Evolutionary conservation across 2,797 vertebrate genomes (phyloP).

Genomic region (Trematomus bernacchii): DNA sequence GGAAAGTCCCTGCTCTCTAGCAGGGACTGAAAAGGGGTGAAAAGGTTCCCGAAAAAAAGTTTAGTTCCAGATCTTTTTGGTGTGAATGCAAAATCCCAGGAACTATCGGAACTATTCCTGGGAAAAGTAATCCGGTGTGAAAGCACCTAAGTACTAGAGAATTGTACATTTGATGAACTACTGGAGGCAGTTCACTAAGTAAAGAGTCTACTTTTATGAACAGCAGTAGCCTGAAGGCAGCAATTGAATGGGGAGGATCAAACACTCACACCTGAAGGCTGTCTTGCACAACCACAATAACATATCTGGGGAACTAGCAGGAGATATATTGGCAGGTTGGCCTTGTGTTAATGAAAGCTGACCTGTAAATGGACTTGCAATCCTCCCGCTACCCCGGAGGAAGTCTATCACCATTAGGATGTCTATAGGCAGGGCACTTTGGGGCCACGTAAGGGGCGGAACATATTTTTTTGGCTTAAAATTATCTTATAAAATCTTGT

Average conservation of each 20-base stretch:
- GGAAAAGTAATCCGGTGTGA: too few relatives aligned
- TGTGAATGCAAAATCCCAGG: too few relatives aligned
- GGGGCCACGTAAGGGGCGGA: too few relatives aligned
- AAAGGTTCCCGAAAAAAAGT: too few relatives aligned
- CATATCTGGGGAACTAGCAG: slow-evolving; percentile 11
- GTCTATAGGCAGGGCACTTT: background rate
- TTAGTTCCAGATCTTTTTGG: too few relatives aligned
- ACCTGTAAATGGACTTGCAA: background rate
- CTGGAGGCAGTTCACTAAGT: background rate
- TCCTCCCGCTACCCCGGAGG: background rate
- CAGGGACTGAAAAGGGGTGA: too few relatives aligned
- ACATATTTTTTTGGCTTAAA: too few relatives aligned
- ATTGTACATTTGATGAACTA: slow-evolving; percentile 11
- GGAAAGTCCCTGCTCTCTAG: too few relatives aligned
- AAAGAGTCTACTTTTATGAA: slow-evolving; percentile 19
- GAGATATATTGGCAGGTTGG: background rate
- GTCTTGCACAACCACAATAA: slow-evolving; percentile 6
- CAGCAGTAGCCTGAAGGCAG: slow-evolving; percentile 11
- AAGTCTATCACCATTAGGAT: background rate
- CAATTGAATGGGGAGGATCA: slow-evolving; percentile 6
- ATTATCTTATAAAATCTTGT: too few relatives aligned
- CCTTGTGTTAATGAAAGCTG: background rate
- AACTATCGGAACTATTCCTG: too few relatives aligned
- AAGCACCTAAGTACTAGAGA: background rate
- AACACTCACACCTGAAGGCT: slow-evolving; percentile 19